These are phyloP conservation scores for Hybognathus amarus DNA, from an alignment of 2,797 vertebrate genomes.

Conservation along the genomic window DNA sequence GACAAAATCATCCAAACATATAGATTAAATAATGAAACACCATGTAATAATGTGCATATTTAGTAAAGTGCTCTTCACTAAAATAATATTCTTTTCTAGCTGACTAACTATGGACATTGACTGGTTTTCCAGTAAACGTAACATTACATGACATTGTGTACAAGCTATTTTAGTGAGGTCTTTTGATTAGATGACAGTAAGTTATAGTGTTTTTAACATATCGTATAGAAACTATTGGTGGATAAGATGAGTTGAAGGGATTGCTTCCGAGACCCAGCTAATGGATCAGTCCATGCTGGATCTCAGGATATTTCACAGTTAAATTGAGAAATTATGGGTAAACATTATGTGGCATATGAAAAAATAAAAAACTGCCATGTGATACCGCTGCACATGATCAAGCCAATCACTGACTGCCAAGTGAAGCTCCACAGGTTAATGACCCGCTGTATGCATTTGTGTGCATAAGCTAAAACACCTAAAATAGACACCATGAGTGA, in stretches of 20 bases:
- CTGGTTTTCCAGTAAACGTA: background rate
- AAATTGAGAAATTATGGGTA: background rate
- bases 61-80: background rate
- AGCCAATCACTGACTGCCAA: slow-evolving; percentile 13
- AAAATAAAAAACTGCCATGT: background rate
- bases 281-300: background rate
- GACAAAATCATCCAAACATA: background rate
- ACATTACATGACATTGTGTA: background rate
- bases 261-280: background rate
- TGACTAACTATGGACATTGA: background rate
- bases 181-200: background rate
- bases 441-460: background rate
- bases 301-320: background rate
- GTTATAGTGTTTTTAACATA: background rate
- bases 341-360: background rate
- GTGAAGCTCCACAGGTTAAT: slow-evolving; percentile 23
- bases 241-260: background rate
- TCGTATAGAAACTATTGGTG: background rate
- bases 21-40: background rate
- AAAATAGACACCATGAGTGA: background rate
- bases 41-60: background rate
- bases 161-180: background rate
- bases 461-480: slow-evolving; percentile 12
- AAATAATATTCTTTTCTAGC: background rate
- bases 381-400: background rate